Conservation (phyloP, 2,113 vertebrate genomes). For the Perca fluviatilis region DNA sequence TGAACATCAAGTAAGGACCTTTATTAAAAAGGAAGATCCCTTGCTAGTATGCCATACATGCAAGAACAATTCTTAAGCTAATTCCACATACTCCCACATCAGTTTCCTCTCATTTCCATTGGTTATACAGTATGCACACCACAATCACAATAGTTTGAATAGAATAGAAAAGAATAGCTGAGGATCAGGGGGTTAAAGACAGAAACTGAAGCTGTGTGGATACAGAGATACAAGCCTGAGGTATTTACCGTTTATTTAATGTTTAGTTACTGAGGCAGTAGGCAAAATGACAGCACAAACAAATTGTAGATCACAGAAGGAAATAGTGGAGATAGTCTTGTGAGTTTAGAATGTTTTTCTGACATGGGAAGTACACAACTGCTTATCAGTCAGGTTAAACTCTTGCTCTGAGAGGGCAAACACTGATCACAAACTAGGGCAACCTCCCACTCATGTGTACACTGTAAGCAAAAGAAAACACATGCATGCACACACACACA, state of each 20-base stretch:
- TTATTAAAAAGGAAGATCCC: no score
- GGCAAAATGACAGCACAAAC: not conserved
- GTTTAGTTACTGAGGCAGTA: not conserved
- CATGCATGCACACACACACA: not conserved
- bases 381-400: conserved; percentile 76
- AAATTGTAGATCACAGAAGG: conserved; percentile 16
- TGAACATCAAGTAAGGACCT: not conserved
- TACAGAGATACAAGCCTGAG: not conserved
- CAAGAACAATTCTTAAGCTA: not conserved
- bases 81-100: not conserved
- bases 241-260: not conserved
- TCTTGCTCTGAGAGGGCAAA: conserved; percentile 65
- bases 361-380: conserved; percentile 63
- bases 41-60: not conserved
- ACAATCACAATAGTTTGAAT: not conserved
- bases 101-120: not conserved
- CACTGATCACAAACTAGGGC: conserved; percentile 69
- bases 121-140: not conserved
- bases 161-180: not conserved
- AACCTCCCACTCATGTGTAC: conserved; percentile 62
- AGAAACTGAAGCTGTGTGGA: not conserved
- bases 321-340: conserved; percentile 44
- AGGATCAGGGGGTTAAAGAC: not conserved
- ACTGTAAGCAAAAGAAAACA: conserved; percentile 52
- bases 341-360: conserved; percentile 65